These are phyloP conservation scores for Phyto melanocephala DNA, from an alignment of 2,888 invertebrate species.

Conservation along the genomic window DNA sequence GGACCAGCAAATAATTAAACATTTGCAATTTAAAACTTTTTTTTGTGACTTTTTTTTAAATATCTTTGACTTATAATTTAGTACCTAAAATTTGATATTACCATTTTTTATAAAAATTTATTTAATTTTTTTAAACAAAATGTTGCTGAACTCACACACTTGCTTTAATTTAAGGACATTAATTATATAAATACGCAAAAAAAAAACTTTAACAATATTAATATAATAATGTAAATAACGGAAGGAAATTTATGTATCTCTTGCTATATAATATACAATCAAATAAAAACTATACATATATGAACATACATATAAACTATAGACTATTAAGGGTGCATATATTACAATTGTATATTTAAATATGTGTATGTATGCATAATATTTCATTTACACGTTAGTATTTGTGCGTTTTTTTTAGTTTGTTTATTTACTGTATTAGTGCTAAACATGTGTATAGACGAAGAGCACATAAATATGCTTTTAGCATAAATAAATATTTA, in stretches of 20 bases:
- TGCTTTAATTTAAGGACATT: too few relatives aligned
- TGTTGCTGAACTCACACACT: too few relatives aligned
- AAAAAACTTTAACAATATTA: too few relatives aligned
- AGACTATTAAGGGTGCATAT: not conserved
- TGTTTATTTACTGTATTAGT: not conserved
- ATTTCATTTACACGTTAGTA: not conserved
- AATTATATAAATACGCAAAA: too few relatives aligned
- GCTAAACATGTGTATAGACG: not conserved
- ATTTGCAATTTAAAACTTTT: too few relatives aligned
- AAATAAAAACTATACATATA: not conserved
- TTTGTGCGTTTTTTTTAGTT: not conserved
- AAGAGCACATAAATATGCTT: not conserved
- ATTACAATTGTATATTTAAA: not conserved
- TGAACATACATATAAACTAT: not conserved
- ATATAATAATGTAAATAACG: not conserved
- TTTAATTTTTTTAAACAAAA: too few relatives aligned
- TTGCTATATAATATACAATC: not conserved
- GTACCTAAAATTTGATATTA: too few relatives aligned
- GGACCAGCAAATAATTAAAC: too few relatives aligned
- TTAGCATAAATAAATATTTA: constrained; percentile 21
- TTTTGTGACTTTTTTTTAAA: too few relatives aligned
- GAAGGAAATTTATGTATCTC: not conserved
- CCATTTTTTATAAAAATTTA: too few relatives aligned
- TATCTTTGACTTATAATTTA: too few relatives aligned
- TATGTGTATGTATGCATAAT: not conserved